phyloP scores from a whole-genome alignment of 2,888 invertebrate genomes.

The Trissoscelio sp. region DNA sequence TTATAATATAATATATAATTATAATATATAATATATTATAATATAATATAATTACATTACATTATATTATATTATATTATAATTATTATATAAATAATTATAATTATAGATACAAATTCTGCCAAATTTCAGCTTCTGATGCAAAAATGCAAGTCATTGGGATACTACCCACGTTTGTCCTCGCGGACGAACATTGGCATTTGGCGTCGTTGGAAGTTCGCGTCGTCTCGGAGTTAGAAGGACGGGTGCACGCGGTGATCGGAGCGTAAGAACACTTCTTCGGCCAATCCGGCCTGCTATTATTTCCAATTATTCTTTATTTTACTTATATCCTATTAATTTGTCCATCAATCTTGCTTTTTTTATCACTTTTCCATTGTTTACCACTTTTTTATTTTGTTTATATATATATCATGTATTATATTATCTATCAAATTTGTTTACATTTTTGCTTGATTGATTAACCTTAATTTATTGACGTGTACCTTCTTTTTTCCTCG shows the following conservation, averaged over 20 bases:
- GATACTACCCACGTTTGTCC: conserved; percentile 67
- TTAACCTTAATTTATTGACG: conserved; percentile 48
- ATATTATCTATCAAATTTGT: neutral
- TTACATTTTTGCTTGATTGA: conserved; percentile 9
- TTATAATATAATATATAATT: too few relatives aligned
- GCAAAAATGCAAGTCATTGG: conserved; percentile 27
- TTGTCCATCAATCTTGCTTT: neutral
- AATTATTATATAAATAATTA: too few relatives aligned
- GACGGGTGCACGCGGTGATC: conserved; percentile 60
- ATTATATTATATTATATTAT: too few relatives aligned
- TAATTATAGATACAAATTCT: too few relatives aligned
- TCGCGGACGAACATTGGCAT: conserved; percentile 66
- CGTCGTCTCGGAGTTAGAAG: conserved; percentile 49
- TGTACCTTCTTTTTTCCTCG: conserved; percentile 81
- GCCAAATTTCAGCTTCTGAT: conserved; percentile 15
- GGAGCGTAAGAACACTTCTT: conserved; percentile 74
- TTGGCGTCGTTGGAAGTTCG: conserved; percentile 42
- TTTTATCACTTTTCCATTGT: conserved; percentile 19
- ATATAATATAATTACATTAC: too few relatives aligned
- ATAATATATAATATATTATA: too few relatives aligned
- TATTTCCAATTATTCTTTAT: conserved; percentile 55
- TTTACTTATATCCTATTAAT: conserved; percentile 16
- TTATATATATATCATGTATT: neutral
- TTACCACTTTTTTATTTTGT: neutral
- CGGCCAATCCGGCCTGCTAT: conserved; percentile 72